A percentile compares a stretch with the other conserved stretches of the same genome.
These are phyloP conservation scores for Blennius ocellaris DNA, from an alignment of 2,113 vertebrate species.

Conservation along the genomic window DNA sequence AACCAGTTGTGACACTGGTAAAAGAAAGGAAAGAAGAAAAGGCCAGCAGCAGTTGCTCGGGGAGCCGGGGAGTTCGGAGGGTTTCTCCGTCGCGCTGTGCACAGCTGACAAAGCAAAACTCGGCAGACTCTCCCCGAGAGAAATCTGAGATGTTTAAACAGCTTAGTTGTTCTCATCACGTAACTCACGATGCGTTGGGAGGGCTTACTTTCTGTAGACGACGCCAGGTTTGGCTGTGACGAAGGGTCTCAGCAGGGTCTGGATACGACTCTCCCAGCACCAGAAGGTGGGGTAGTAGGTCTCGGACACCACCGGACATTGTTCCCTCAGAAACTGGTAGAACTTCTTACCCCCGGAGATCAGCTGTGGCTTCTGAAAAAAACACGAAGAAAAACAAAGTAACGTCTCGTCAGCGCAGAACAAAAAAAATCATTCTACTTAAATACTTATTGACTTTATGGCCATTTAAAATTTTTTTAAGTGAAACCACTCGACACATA, in stretches of 20 bases:
- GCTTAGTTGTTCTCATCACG: background rate
- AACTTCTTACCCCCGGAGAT: constrained; percentile 92
- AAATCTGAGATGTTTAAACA: background rate
- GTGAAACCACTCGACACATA: too few relatives aligned
- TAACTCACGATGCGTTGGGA: background rate
- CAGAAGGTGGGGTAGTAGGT: constrained; percentile 98
- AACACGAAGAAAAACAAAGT: constrained; percentile 20
- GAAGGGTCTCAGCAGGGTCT: constrained; percentile 95
- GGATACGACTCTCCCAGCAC: constrained; percentile 98
- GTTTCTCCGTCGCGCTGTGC: constrained; percentile 1
- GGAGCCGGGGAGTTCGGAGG: background rate
- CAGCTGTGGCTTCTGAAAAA: constrained; percentile 93
- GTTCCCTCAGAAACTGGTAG: constrained; percentile 90
- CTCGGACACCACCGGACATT: constrained; percentile 96
- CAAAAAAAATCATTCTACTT: too few relatives aligned
- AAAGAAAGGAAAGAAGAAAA: constrained; percentile 27
- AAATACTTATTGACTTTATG: too few relatives aligned
- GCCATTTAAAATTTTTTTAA: too few relatives aligned
- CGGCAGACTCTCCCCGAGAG: background rate
- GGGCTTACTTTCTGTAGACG: constrained; percentile 93
- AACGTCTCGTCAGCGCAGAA: too few relatives aligned
- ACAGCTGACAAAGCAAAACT: constrained; percentile 2
- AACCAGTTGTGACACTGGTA: constrained; percentile 49
- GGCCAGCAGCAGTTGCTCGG: constrained; percentile 14
- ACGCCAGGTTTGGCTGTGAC: constrained; percentile 94